Percentiles rank a stretch among this genome's conserved stretches.
Conservation (phyloP, 2,888 invertebrate species). For the Cephonodes hylas region DNA sequence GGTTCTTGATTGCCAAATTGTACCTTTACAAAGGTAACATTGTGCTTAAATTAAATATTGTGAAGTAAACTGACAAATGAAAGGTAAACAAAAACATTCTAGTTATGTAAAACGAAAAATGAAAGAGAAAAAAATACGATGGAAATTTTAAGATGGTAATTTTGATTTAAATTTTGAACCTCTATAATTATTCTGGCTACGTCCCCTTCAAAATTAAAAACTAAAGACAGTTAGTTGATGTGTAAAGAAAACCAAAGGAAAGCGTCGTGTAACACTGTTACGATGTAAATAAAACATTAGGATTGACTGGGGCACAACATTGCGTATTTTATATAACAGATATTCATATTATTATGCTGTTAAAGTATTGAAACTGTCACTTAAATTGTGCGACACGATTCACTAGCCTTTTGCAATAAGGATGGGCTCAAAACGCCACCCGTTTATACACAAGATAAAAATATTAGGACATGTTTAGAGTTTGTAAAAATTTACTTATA, state of each 20-base stretch:
- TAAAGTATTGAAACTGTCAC: background rate
- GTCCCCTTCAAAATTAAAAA: slow-evolving; percentile 25
- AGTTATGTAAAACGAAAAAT: background rate
- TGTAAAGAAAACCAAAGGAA: slow-evolving; percentile 62
- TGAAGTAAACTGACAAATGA: background rate
- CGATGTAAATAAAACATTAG: slow-evolving; percentile 73
- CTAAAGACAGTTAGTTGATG: slow-evolving; percentile 39
- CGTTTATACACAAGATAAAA: too few relatives aligned
- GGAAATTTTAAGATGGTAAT: background rate
- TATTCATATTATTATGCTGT: slow-evolving; percentile 19
- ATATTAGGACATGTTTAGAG: too few relatives aligned
- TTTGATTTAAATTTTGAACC: background rate
- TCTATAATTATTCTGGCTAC: slow-evolving; percentile 22
- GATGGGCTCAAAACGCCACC: too few relatives aligned
- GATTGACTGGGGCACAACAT: slow-evolving; percentile 92
- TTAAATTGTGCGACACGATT: background rate
- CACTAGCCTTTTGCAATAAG: background rate
- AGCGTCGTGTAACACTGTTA: slow-evolving; percentile 66
- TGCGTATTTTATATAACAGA: slow-evolving; percentile 79
- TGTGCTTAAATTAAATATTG: background rate
- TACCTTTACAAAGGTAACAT: background rate
- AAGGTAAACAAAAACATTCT: background rate
- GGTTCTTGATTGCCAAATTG: too few relatives aligned
- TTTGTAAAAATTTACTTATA: too few relatives aligned
- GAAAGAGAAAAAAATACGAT: background rate